Conservation (phyloP, 2,888 invertebrate genomes). For the Blera fallax region DNA sequence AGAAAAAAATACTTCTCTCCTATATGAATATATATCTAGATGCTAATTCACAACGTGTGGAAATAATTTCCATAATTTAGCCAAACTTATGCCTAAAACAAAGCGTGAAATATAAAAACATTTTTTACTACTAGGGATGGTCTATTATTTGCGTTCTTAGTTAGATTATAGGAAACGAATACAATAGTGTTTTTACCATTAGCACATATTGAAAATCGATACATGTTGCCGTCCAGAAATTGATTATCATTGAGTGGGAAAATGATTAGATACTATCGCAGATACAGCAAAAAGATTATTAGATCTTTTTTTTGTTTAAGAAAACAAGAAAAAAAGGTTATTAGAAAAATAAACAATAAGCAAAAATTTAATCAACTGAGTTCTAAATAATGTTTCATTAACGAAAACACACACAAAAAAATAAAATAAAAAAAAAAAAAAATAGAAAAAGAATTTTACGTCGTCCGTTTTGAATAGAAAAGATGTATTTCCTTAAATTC, state of each 20-base stretch:
- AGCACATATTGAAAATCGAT: conserved; percentile 1
- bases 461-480: background rate
- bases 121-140: conserved; percentile 21
- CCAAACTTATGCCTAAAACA: background rate
- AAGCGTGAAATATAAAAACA: background rate
- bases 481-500: background rate
- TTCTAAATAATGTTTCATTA: background rate
- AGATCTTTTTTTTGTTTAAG: background rate
- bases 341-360: background rate
- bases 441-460: background rate
- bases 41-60: conserved; percentile 25
- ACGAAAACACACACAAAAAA: no score
- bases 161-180: background rate
- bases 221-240: background rate
- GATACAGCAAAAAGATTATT: background rate
- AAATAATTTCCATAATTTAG: conserved; percentile 28
- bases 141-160: conserved; percentile 10
- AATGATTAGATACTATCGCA: conserved; percentile 13
- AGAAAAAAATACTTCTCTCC: background rate
- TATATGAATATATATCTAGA: background rate
- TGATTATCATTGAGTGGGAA: conserved; percentile 29
- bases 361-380: conserved; percentile 1
- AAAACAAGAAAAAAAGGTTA: background rate
- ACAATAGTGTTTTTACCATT: conserved; percentile 3
- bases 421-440: no score